A percentile compares a stretch with the other conserved stretches of the same genome.
phyloP scores from a whole-genome alignment of 1,140 invertebrate genomes.

The Tyrophagus putrescentiae region DNA sequence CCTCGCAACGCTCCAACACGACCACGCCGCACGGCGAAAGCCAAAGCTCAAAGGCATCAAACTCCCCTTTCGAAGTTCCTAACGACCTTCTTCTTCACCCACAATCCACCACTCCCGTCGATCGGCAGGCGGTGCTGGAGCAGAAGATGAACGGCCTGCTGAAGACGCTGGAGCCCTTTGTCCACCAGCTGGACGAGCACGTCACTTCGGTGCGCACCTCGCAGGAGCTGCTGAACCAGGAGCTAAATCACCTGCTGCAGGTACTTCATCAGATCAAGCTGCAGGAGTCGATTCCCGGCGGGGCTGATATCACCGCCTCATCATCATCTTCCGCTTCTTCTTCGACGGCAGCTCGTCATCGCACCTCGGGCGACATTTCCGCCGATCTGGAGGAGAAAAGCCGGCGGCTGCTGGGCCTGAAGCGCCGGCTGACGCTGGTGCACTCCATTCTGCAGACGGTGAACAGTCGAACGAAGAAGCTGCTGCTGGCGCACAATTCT shows the following conservation, averaged over 20 bases:
- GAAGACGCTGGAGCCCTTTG: conserved; percentile 14
- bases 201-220: not conserved
- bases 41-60: not conserved
- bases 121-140: too few species aligned
- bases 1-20: not conserved
- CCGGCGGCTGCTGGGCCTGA: conserved; percentile 16
- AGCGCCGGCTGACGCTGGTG: conserved; percentile 21
- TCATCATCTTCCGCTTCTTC: too few species aligned
- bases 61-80: not conserved
- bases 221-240: conserved; percentile 6
- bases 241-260: conserved; percentile 3
- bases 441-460: conserved; percentile 24
- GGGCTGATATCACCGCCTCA: too few species aligned
- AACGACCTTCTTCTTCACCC: too few species aligned
- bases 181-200: conserved; percentile 17
- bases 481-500: conserved; percentile 12
- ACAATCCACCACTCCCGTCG: too few species aligned
- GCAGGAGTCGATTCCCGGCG: not conserved
- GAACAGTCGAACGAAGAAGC: conserved; percentile 14
- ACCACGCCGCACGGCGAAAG: not conserved
- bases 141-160: not conserved
- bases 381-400: conserved; percentile 20
- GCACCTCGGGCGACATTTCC: not conserved
- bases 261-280: conserved; percentile 13
- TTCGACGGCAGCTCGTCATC: too few species aligned